These are phyloP conservation scores for Amyelois transitella DNA, from an alignment of 1,140 invertebrate genomes.

Conservation along the genomic window DNA sequence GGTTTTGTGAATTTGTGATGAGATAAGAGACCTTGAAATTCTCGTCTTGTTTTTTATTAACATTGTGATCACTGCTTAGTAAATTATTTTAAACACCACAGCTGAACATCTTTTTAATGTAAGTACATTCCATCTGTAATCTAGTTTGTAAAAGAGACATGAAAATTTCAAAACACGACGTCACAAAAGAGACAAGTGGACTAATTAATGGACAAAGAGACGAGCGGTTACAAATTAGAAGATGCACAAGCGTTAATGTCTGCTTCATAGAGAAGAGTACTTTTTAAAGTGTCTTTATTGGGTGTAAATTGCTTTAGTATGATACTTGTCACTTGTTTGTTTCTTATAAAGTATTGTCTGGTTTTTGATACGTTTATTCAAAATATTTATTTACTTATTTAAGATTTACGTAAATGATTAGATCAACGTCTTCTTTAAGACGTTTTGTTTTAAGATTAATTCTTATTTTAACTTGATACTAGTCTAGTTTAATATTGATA, in stretches of 20 bases:
- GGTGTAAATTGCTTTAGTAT: neutral
- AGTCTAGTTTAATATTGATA: too few species aligned
- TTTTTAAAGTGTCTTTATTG: neutral
- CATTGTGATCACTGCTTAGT: neutral
- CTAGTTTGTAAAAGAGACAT: neutral
- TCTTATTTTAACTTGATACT: too few species aligned
- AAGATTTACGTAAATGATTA: too few species aligned
- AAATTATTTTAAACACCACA: too few species aligned
- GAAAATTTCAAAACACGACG: neutral
- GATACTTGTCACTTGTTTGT: neutral
- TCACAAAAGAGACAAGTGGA: constrained; percentile 1
- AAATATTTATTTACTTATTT: too few species aligned
- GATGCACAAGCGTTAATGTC: neutral
- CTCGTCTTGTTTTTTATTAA: neutral
- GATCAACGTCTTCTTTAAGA: too few species aligned
- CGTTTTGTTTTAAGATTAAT: too few species aligned
- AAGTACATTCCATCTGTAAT: neutral
- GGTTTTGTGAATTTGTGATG: neutral
- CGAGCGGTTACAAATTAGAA: constrained; percentile 4
- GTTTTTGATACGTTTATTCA: too few species aligned
- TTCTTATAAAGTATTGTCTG: too few species aligned
- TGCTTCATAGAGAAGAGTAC: neutral
- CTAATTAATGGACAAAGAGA: constrained; percentile 2
- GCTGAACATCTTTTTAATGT: too few species aligned
- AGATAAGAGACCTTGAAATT: neutral